Evolutionary conservation across 2,888 invertebrate genomes (phyloP).

Genomic region (Opisthograptis luteolata): DNA sequence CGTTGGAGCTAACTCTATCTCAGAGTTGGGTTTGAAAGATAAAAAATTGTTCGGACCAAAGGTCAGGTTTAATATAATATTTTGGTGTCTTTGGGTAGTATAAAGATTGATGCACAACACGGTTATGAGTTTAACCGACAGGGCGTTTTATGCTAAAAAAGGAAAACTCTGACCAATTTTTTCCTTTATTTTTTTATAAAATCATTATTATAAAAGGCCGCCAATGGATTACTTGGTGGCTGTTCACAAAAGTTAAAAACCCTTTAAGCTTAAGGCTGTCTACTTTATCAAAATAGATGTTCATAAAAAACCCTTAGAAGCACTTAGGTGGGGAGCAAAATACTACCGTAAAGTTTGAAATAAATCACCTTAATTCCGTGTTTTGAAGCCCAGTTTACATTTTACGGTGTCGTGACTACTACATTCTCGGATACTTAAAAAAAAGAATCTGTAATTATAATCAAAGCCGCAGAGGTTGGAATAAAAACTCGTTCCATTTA

Average conservation of each 20-base stretch:
- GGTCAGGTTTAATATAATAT: not conserved
- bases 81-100: too few species aligned
- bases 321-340: conserved; percentile 30
- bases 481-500: conserved; percentile 44
- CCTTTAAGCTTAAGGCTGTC: conserved; percentile 1
- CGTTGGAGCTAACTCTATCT: not conserved
- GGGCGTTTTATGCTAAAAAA: too few species aligned
- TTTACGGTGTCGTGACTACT: conserved; percentile 27
- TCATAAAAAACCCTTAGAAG: conserved; percentile 10
- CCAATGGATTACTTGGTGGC: too few species aligned
- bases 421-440: conserved; percentile 20
- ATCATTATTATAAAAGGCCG: too few species aligned
- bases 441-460: conserved; percentile 48
- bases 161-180: too few species aligned
- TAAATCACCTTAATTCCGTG: conserved; percentile 14
- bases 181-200: too few species aligned
- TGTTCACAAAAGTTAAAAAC: not conserved
- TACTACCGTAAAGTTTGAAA: conserved; percentile 4
- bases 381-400: conserved; percentile 20
- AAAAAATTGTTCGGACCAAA: not conserved
- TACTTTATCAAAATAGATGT: conserved; percentile 14
- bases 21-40: not conserved
- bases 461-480: conserved; percentile 44
- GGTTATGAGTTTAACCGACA: too few species aligned
- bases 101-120: too few species aligned